These are phyloP conservation scores for Cyanocitta stelleri DNA, from an alignment of 2,113 vertebrate species.

Conservation along the genomic window DNA sequence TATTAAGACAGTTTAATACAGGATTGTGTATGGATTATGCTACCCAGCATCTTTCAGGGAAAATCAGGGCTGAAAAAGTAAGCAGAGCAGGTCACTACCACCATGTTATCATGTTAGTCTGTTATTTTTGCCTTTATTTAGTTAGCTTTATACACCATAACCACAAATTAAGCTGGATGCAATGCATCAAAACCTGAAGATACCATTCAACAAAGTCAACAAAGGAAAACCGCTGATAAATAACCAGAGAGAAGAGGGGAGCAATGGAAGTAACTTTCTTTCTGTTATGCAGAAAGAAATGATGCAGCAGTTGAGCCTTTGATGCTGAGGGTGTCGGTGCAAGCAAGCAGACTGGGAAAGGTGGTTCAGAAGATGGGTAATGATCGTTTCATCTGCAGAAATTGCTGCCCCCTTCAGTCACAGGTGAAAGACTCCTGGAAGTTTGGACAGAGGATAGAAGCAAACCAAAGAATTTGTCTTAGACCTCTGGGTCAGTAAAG, in stretches of 20 bases:
- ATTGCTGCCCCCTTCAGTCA: neutral
- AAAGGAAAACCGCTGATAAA: neutral
- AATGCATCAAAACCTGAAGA: neutral
- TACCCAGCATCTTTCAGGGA: neutral
- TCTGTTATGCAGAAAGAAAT: neutral
- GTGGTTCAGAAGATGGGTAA: neutral
- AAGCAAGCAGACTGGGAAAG: neutral
- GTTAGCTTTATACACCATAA: neutral
- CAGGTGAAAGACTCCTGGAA: neutral
- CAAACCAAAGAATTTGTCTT: neutral
- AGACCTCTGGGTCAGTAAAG: neutral
- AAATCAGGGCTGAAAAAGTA: neutral
- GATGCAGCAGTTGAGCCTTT: rapidly evolving
- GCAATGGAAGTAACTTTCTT: neutral
- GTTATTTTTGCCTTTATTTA: neutral
- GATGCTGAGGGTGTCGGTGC: rapidly evolving
- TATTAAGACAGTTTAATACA: neutral
- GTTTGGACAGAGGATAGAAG: neutral
- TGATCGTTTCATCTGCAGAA: neutral
- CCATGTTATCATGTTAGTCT: neutral
- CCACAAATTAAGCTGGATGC: neutral
- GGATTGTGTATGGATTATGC: neutral
- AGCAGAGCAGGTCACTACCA: neutral
- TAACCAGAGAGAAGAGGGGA: neutral
- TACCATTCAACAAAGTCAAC: too few species aligned